phyloP scores from a whole-genome alignment of 2,797 vertebrate genomes.

The Enteromius fasciolatus region DNA sequence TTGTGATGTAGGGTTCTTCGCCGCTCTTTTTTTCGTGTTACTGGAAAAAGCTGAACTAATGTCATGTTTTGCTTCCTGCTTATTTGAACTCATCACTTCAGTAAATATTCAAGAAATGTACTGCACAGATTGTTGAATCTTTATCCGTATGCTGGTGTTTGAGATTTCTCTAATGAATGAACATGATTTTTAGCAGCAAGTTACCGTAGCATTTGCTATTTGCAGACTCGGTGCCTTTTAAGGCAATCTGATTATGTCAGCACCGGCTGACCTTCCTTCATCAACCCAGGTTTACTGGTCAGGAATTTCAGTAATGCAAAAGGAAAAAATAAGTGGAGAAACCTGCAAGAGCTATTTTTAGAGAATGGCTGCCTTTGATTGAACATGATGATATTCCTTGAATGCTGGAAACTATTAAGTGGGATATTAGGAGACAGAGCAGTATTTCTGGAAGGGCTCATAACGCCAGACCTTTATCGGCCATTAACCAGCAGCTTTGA shows the following conservation, averaged over 20 bases:
- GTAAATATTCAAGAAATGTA: neutral
- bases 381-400: slow-evolving; percentile 67
- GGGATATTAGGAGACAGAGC: slow-evolving; percentile 57
- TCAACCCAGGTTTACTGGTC: slow-evolving; percentile 73
- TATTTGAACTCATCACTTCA: neutral
- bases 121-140: neutral
- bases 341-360: slow-evolving; percentile 76
- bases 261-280: slow-evolving; percentile 68
- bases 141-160: neutral
- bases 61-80: neutral
- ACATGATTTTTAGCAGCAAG: slow-evolving; percentile 69
- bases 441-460: slow-evolving; percentile 66
- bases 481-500: slow-evolving; percentile 53
- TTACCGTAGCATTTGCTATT: slow-evolving; percentile 49
- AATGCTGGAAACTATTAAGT: slow-evolving; percentile 70
- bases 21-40: neutral
- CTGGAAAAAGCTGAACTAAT: neutral
- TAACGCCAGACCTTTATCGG: slow-evolving; percentile 65
- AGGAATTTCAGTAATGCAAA: slow-evolving; percentile 75
- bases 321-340: slow-evolving; percentile 49
- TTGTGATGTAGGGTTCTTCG: neutral
- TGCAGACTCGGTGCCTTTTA: slow-evolving; percentile 82
- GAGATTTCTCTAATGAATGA: slow-evolving; percentile 62
- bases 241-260: slow-evolving; percentile 81
- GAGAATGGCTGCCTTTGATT: slow-evolving; percentile 68